A percentile compares a stretch with the other conserved stretches of the same genome.
Conservation (phyloP, 2,888 invertebrate genomes). For the Matsumyia berberina region DNA sequence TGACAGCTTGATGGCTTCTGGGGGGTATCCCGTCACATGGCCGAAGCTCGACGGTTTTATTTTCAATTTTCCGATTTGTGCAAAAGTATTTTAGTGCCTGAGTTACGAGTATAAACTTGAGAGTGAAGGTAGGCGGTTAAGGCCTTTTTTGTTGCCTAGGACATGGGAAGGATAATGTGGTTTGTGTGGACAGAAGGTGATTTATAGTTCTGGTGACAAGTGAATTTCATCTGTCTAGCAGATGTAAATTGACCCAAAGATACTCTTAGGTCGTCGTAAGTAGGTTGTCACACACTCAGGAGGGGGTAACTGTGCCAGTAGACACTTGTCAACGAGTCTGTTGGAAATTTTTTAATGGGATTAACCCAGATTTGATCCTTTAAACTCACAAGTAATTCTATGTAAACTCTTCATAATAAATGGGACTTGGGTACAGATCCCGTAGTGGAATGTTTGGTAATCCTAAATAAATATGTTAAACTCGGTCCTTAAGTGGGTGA, state of each 20-base stretch:
- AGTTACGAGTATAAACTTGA: too few species aligned
- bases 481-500: too few species aligned
- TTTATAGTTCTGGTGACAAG: conserved; percentile 28
- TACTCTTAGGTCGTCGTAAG: conserved; percentile 24
- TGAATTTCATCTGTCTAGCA: conserved; percentile 7
- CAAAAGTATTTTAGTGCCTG: conserved; percentile 61
- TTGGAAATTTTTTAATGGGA: not conserved
- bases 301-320: not conserved
- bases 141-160: not conserved
- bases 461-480: too few species aligned
- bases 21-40: conserved; percentile 2
- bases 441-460: too few species aligned
- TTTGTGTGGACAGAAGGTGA: conserved; percentile 8
- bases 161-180: not conserved
- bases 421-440: not conserved
- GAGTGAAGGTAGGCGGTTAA: not conserved
- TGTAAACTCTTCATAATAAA: not conserved
- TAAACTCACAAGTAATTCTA: not conserved
- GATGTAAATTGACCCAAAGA: conserved; percentile 13
- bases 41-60: conserved; percentile 36
- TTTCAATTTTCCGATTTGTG: conserved; percentile 58
- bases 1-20: conserved; percentile 18
- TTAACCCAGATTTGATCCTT: not conserved
- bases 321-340: conserved; percentile 2
- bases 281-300: conserved; percentile 1